phyloP scores from a whole-genome alignment of 2,113 vertebrate species.

The Oryzias celebensis region DNA sequence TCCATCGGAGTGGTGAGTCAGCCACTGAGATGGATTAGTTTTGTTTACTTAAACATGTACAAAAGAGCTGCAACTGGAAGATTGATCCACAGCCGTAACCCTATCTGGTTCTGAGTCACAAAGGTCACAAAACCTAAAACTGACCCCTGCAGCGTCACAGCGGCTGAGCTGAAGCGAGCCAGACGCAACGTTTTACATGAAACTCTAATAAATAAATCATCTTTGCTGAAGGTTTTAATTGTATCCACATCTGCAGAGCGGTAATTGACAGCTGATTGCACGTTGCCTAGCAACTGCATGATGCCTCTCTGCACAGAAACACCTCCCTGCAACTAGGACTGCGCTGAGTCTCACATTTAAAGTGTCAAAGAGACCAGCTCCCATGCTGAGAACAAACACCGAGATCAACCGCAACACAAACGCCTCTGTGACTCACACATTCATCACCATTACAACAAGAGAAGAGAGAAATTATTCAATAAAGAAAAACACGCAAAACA shows the following conservation, averaged over 20 bases:
- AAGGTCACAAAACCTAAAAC: neutral
- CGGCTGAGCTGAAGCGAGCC: neutral
- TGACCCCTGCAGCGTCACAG: neutral
- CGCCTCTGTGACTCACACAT: too few species aligned
- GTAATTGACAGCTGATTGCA: slow-evolving; percentile 11
- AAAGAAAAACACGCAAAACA: too few species aligned
- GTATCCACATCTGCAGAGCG: neutral
- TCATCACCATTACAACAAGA: too few species aligned
- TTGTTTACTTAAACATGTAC: neutral
- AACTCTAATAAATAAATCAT: neutral
- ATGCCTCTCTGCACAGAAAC: slow-evolving; percentile 19
- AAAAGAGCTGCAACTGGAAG: neutral
- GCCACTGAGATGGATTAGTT: neutral
- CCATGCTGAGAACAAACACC: neutral
- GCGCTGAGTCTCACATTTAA: slow-evolving; percentile 14
- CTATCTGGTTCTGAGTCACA: too few species aligned
- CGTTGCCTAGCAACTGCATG: slow-evolving; percentile 3
- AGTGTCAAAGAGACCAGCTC: slow-evolving; percentile 9
- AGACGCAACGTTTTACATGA: rapidly evolving
- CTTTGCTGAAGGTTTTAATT: slow-evolving; percentile 1
- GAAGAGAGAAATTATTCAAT: too few species aligned
- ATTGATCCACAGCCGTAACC: neutral
- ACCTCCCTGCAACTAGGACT: neutral
- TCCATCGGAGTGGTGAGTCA: slow-evolving; percentile 81
- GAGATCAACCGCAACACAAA: too few species aligned